These are phyloP conservation scores for Siniperca chuatsi DNA, from an alignment of 2,113 vertebrate genomes.

Conservation along the genomic window DNA sequence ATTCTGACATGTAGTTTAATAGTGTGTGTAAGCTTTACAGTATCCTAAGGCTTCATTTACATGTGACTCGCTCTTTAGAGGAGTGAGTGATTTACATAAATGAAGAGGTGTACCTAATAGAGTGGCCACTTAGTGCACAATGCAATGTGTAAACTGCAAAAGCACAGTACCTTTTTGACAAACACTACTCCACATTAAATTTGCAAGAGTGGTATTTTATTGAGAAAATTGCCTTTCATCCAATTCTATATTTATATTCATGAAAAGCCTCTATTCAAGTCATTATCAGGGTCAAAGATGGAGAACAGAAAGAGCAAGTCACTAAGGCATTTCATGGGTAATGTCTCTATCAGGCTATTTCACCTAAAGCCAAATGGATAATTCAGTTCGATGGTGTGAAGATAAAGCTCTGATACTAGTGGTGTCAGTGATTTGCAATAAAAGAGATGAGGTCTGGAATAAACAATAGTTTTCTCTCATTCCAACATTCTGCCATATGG, in stretches of 20 bases:
- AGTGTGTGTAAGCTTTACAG: background rate
- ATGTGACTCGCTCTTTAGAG: conserved; percentile 12
- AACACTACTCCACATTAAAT: conserved; percentile 51
- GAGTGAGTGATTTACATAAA: conserved; percentile 35
- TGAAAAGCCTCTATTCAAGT: conserved; percentile 63
- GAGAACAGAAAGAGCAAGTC: conserved; percentile 57
- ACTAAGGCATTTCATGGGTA: conserved; percentile 53
- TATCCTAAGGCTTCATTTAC: conserved; percentile 12
- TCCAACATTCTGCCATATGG: conserved; percentile 66
- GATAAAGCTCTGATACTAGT: conserved; percentile 58
- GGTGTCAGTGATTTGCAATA: conserved; percentile 58
- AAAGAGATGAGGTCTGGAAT: conserved; percentile 49
- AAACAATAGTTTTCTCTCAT: conserved; percentile 61
- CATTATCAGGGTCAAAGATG: conserved; percentile 70
- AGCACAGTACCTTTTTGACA: conserved; percentile 47
- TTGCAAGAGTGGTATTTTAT: conserved; percentile 61
- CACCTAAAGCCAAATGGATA: conserved; percentile 67
- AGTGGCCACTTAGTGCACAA: conserved; percentile 28
- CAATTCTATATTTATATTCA: conserved; percentile 70
- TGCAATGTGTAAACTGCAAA: conserved; percentile 25
- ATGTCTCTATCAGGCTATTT: conserved; percentile 58
- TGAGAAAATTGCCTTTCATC: conserved; percentile 60
- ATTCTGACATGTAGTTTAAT: background rate
- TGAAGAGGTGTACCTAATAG: conserved; percentile 30
- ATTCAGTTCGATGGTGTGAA: conserved; percentile 61